Evolutionary conservation across 2,113 vertebrate species (phyloP).

Genomic region (Oceanites oceanicus): DNA sequence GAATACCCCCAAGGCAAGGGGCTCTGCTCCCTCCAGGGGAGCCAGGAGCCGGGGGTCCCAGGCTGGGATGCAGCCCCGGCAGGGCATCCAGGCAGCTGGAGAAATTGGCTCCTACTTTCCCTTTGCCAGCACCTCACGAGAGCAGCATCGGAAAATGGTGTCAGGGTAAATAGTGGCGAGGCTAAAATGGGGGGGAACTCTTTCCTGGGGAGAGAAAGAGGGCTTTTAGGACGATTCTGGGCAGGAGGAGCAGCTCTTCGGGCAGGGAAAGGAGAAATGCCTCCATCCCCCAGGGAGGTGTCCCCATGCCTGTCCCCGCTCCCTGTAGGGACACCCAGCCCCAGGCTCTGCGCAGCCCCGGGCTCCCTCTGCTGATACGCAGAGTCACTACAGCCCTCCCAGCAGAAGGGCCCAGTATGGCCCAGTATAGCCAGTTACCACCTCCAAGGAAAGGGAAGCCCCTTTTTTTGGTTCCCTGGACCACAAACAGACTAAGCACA

Average conservation of each 20-base stretch:
- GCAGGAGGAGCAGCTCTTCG: background rate
- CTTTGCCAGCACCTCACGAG: background rate
- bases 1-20: background rate
- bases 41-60: background rate
- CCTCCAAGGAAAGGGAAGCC: background rate
- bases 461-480: background rate
- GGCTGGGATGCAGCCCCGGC: background rate
- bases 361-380: conserved; percentile 57
- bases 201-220: background rate
- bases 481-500: background rate
- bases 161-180: fast-evolving
- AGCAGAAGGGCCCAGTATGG: background rate
- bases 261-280: background rate
- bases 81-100: background rate
- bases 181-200: background rate
- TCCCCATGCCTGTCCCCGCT: background rate
- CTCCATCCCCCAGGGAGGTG: background rate
- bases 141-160: background rate
- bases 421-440: background rate
- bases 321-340: background rate
- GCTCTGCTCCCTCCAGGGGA: background rate
- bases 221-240: background rate
- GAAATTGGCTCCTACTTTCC: background rate
- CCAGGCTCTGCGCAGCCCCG: background rate
- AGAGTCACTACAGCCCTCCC: conserved; percentile 36